These are phyloP conservation scores for Ictalurus furcatus DNA, from an alignment of 2,113 vertebrate genomes.

Conservation along the genomic window DNA sequence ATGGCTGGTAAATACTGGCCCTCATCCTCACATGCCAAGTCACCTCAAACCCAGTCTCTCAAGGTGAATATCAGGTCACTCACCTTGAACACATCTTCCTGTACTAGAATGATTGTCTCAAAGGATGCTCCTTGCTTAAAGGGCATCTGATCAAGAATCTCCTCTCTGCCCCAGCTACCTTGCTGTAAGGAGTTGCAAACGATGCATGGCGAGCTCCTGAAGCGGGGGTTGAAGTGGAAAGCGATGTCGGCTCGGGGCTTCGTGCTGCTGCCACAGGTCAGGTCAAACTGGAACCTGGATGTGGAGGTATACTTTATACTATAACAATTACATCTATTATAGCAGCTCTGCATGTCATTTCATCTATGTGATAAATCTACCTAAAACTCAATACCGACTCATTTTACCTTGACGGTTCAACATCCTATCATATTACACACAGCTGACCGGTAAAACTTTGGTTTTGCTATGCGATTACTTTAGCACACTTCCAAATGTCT, in stretches of 20 bases:
- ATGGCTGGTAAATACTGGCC: background rate
- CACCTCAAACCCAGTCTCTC: background rate
- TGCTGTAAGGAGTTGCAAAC: conserved; percentile 85
- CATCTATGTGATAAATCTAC: background rate
- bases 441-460: background rate
- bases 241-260: conserved; percentile 88
- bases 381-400: background rate
- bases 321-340: background rate
- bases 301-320: background rate
- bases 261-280: conserved; percentile 86
- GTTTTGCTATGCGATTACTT: background rate
- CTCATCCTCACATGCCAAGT: background rate
- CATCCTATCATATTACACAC: background rate
- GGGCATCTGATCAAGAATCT: conserved; percentile 84
- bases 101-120: conserved; percentile 85
- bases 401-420: background rate
- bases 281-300: conserved; percentile 90
- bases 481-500: background rate
- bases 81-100: conserved; percentile 87
- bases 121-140: conserved; percentile 85
- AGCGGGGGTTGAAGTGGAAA: conserved; percentile 91
- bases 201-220: conserved; percentile 75
- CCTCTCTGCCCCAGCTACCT: conserved; percentile 87
- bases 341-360: background rate
- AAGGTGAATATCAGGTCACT: conserved; percentile 42